Conservation (phyloP, 2,113 vertebrate genomes). For the Chionomys nivalis region DNA sequence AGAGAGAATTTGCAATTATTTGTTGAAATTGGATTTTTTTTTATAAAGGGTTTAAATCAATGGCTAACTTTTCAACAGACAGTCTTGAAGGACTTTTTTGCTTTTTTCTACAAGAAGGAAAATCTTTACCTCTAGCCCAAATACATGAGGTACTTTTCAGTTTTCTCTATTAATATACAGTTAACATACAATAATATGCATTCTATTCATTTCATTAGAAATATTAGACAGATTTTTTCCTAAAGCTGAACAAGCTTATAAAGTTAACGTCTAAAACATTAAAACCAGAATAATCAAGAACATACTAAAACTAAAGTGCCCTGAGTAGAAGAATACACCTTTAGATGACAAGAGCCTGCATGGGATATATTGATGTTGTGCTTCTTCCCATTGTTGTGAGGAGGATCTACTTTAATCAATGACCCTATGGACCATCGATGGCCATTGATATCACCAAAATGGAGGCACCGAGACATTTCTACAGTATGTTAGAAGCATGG, state of each 20-base stretch:
- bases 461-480: neutral
- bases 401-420: neutral
- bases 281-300: neutral
- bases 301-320: neutral
- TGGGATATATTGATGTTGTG: accelerated
- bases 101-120: neutral
- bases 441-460: neutral
- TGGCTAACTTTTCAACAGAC: slow-evolving; percentile 5
- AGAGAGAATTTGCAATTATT: slow-evolving; percentile 64
- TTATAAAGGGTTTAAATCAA: slow-evolving; percentile 47
- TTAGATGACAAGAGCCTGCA: neutral
- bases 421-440: neutral
- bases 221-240: neutral
- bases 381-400: neutral
- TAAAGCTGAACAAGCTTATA: neutral
- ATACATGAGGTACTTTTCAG: slow-evolving; percentile 31
- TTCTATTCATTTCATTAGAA: slow-evolving; percentile 48
- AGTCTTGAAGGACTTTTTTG: neutral
- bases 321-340: neutral
- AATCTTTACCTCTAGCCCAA: neutral
- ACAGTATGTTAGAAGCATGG: neutral
- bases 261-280: slow-evolving; percentile 15
- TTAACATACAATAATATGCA: neutral
- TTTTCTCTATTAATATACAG: neutral
- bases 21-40: slow-evolving; percentile 54